Evolutionary conservation across 1,140 invertebrate species (phyloP), one percentile per base, ranked within the genome.

Genomic region (Manduca sexta): DNA sequence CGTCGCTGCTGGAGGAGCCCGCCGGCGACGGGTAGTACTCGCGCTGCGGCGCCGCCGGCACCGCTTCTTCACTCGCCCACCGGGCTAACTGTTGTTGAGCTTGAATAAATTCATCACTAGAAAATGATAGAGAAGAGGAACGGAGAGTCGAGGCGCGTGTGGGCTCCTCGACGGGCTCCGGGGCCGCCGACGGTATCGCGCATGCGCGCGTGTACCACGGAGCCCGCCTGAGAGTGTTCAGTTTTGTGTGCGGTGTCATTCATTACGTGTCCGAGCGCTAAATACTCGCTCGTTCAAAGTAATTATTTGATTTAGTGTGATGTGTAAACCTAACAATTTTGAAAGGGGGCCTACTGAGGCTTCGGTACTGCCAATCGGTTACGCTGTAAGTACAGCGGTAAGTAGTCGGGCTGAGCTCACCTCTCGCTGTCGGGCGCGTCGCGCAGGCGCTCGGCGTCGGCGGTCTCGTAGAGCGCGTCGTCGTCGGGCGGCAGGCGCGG

Each of bases 21-120:
- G 69, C 65, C 46, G 80, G 81, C 86, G 84, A 81, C 74, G 88
- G 87, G 65, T 87, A 88, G 63, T 88, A 88, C 55, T 86, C 88
- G 70, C 88, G 88, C 58, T 86, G 77, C 62, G 79, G 76, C 71
- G 87, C 88, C 69, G 90, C 90, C 69, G 91, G 89, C 77, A 93
- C 89, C 77, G 90, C 89, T 84, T 94, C 93, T 88, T 95, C 93
- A 92, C 93, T 95, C 88, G 93, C 94, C 92, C 93, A 95, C 89
- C 92, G 93, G 90, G 93, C 92, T 93, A 94, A 90, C 90, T 92
- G 92, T 92, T 92, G 93, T 92, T 94, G 93, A 93, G 93, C 93
- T 93, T 94, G 93, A 93, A 94, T 93, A 93, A 94, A 94, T 91
- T 94, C 93, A 93, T 94, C 93, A 93, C 93, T 94, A 92, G 90